Percentiles rank a stretch among this genome's conserved stretches.
Conservation (phyloP, 2,113 vertebrate species). For the Notiomystis cincta region DNA sequence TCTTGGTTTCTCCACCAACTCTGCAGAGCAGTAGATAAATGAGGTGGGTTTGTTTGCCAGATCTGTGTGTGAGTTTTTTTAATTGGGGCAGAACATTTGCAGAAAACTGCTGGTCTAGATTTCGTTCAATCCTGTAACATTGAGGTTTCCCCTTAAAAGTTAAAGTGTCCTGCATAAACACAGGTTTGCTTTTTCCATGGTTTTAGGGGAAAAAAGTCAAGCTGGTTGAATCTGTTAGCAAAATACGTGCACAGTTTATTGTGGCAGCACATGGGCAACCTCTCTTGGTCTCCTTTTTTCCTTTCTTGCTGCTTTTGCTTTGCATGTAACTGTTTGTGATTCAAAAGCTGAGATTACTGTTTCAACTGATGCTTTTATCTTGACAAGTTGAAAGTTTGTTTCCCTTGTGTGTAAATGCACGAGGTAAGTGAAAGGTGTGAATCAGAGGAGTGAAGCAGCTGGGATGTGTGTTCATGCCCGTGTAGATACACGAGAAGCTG, state of each 20-base stretch:
- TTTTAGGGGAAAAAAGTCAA: background rate
- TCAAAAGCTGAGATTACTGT: background rate
- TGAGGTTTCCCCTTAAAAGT: background rate
- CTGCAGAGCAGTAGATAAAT: background rate
- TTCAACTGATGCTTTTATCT: background rate
- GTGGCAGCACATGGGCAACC: background rate
- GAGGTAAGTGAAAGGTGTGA: background rate
- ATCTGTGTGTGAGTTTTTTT: background rate
- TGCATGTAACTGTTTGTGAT: conserved; percentile 18
- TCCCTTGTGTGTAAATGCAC: background rate
- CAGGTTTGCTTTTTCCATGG: background rate
- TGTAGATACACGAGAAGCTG: accelerated
- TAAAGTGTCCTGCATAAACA: background rate
- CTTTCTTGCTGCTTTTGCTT: conserved; percentile 10
- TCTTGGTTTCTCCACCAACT: background rate
- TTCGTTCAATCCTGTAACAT: background rate
- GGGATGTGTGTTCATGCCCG: accelerated
- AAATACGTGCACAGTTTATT: background rate
- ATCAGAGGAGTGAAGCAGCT: background rate
- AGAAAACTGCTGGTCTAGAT: background rate
- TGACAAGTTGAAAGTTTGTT: background rate
- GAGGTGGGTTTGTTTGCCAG: background rate
- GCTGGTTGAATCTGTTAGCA: background rate
- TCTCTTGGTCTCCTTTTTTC: background rate
- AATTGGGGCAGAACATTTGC: background rate